phyloP scores from a whole-genome alignment of 2,888 invertebrate species.

The Hirtodrosophila duncani region DNA sequence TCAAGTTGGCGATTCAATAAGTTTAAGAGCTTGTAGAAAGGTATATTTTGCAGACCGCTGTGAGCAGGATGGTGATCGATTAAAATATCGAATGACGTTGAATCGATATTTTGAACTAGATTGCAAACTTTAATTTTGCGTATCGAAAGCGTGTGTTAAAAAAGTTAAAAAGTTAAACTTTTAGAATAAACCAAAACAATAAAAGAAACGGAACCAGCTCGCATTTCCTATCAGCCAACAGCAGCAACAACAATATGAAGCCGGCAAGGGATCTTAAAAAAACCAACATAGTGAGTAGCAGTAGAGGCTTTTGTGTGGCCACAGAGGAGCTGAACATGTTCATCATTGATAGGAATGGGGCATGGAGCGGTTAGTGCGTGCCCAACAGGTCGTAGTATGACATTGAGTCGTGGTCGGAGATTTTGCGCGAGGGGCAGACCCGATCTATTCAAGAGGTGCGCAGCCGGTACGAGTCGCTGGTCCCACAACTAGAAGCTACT shows the following conservation, averaged over 20 bases:
- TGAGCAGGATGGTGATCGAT: constrained; percentile 77
- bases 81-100: too few species aligned
- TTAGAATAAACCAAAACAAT: too few species aligned
- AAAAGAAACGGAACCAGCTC: too few species aligned
- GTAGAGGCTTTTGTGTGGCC: too few species aligned
- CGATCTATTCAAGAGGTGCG: constrained; percentile 93
- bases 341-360: constrained; percentile 87
- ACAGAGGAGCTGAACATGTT: too few species aligned
- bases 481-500: constrained; percentile 98
- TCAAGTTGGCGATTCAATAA: too few species aligned
- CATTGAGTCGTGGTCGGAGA: constrained; percentile 97
- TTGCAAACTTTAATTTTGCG: too few species aligned
- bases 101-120: too few species aligned
- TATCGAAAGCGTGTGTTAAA: too few species aligned
- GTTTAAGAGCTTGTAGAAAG: constrained; percentile 78
- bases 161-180: too few species aligned
- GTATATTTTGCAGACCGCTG: constrained; percentile 78
- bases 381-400: constrained; percentile 95
- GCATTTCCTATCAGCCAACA: too few species aligned
- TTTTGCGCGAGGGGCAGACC: constrained; percentile 94
- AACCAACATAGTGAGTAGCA: constrained; percentile 77
- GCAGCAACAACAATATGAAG: constrained; percentile 60
- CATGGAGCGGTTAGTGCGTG: constrained; percentile 89
- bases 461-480: constrained; percentile 94
- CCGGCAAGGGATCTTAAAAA: constrained; percentile 76